Conservation (phyloP, 2,888 invertebrate genomes). For the Drosophila anomalipes region DNA sequence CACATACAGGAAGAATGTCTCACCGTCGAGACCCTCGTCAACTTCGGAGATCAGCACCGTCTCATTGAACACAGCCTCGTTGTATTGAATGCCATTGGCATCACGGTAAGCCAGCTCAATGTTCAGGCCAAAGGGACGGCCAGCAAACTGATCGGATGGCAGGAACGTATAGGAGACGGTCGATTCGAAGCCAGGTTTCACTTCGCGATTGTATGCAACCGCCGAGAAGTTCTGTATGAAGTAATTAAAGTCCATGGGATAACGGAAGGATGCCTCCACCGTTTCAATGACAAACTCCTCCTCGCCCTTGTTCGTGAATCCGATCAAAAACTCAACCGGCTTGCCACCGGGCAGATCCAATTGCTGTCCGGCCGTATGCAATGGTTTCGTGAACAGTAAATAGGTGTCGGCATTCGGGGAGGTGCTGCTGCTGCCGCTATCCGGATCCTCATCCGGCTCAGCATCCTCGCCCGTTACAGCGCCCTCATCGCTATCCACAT, state of each 20-base stretch:
- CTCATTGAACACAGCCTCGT: slow-evolving; percentile 98
- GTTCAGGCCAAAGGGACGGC: slow-evolving; percentile 97
- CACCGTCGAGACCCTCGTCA: slow-evolving; percentile 98
- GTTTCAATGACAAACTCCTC: slow-evolving; percentile 96
- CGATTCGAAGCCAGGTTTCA: slow-evolving; percentile 96
- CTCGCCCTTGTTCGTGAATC: slow-evolving; percentile 97
- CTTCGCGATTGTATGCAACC: slow-evolving; percentile 93
- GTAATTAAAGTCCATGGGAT: slow-evolving; percentile 99
- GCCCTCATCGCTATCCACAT: slow-evolving; percentile 83
- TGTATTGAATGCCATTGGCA: slow-evolving; percentile 87
- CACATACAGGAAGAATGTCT: slow-evolving; percentile 99
- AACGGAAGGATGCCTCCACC: slow-evolving; percentile 98
- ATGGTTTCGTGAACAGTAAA: slow-evolving; percentile 94
- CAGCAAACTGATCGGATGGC: slow-evolving; percentile 98
- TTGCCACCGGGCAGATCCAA: slow-evolving; percentile 92
- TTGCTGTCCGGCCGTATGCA: slow-evolving; percentile 87
- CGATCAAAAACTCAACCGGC: slow-evolving; percentile 97
- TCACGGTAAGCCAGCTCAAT: slow-evolving; percentile 97
- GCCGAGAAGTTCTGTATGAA: slow-evolving; percentile 99
- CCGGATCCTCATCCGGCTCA: slow-evolving; percentile 85
- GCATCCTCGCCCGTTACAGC: slow-evolving; percentile 86
- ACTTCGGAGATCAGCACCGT: slow-evolving; percentile 98
- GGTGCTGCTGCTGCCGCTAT: slow-evolving; percentile 85
- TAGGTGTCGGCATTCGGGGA: slow-evolving; percentile 97
- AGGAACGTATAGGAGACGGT: slow-evolving; percentile 97